phyloP scores from a whole-genome alignment of 2,888 invertebrate genomes.

The Harpagoxenus sublaevis region DNA sequence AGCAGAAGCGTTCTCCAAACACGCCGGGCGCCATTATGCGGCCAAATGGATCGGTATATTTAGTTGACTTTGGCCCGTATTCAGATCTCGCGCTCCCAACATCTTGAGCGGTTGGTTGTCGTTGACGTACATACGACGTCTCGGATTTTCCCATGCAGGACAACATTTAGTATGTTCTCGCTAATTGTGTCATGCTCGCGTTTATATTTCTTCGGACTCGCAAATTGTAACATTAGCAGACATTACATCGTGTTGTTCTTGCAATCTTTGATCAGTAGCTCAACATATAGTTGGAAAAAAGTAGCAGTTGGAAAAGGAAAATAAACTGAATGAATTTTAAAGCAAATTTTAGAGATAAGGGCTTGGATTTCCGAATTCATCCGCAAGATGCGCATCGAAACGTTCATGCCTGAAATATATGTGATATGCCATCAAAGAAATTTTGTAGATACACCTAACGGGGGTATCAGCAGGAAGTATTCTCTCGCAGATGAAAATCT shows the following conservation, averaged over 20 bases:
- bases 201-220: neutral
- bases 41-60: constrained; percentile 57
- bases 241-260: neutral
- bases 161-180: constrained; percentile 24
- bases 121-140: constrained; percentile 18
- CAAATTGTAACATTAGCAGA: constrained; percentile 5
- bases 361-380: neutral
- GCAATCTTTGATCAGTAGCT: neutral
- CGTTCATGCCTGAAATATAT: neutral
- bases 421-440: neutral
- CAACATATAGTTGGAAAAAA: neutral
- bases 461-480: neutral
- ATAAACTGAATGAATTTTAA: neutral
- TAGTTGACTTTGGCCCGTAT: constrained; percentile 54
- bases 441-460: neutral
- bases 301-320: neutral
- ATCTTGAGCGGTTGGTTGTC: constrained; percentile 23
- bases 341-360: neutral
- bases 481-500: constrained; percentile 8
- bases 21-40: constrained; percentile 43
- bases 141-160: neutral
- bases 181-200: constrained; percentile 28
- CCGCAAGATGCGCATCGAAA: neutral
- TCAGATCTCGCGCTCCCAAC: constrained; percentile 25
- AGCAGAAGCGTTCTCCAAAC: constrained; percentile 50